Base-by-base conservation (phyloP, 2,888 invertebrate species). In the Cataglyphis rosenhaueri region DNA sequence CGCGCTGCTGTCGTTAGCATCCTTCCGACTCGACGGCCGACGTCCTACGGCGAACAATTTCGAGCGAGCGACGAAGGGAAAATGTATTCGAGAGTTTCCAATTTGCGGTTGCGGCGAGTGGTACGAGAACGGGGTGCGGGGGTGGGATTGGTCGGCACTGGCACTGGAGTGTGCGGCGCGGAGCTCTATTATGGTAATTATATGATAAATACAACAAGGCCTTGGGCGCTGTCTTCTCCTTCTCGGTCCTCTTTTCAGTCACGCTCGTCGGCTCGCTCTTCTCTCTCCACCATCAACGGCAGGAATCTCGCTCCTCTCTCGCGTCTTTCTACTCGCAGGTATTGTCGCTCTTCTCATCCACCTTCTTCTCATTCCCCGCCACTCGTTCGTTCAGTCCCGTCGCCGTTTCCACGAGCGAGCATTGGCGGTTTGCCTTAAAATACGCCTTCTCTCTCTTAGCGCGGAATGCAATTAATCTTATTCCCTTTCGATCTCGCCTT, bases 181-280 rank as follows among this genome's bases (percentile, higher is more conserved):
- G 89, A 90, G 92, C 93, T 93, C 93, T 94, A 94, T 94, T 94
- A 94, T 94, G 94, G 93, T 94, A 94, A 94, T 94, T 94, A 94
- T 94, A 94, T 94, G 94, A 94, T 94, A 94, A 94, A 94, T 94
- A 94, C 93, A 94, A 94, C 94, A 93, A 93, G 93, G 92, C 94
- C 92, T 91, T 85, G 88, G 93, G 94, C 94, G 91, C 89, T 92
- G 92, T 93, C 92, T 92, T 82, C 85, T 90, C 89, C 84, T 65
- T 65, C 81, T 75, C 71, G 81, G 85, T 86, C 82, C 89, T 89
- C 89, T 89, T 87, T 88, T 82, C 85, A 86, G 88, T 85, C 87
- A 83, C 82, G 84, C 84, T 82, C 79, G 78, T 68, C 74, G 84
- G 70, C 90, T 91, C 87, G 85, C 81, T 90, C 90, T 21, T 85